phyloP scores from a whole-genome alignment of 2,888 invertebrate genomes.

The Hydrotaea cyrtoneurina region DNA sequence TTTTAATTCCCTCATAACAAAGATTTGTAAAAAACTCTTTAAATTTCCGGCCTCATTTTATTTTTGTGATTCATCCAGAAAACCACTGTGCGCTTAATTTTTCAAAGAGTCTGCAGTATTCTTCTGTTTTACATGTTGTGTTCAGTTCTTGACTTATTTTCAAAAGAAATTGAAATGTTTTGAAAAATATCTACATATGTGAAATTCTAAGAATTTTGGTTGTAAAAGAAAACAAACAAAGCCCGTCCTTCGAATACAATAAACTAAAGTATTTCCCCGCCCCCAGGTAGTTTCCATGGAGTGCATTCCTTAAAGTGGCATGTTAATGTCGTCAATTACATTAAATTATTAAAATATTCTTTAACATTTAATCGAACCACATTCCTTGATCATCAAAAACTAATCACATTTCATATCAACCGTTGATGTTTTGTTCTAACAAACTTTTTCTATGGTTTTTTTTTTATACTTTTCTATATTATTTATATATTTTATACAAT shows the following conservation, averaged over 20 bases:
- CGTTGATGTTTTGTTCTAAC: not conserved
- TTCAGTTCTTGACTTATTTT: not conserved
- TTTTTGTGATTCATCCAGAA: no score
- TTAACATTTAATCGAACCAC: not conserved
- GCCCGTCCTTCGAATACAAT: constrained; percentile 22
- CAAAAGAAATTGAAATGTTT: not conserved
- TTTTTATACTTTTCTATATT: not conserved
- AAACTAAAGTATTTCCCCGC: not conserved
- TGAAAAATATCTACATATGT: no score
- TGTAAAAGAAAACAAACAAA: not conserved
- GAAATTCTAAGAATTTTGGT: constrained; percentile 1
- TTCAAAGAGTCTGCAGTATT: constrained; percentile 6
- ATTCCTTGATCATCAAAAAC: not conserved
- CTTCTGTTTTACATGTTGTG: no score
- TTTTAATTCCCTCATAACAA: no score
- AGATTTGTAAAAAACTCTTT: no score
- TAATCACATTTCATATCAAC: not conserved
- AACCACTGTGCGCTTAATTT: constrained; percentile 5
- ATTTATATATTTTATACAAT: not conserved
- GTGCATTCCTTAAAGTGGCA: not conserved
- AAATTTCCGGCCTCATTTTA: no score
- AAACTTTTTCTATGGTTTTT: not conserved
- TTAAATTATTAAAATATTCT: not conserved
- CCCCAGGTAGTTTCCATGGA: not conserved
- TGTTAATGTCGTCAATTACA: not conserved